Percentiles rank a stretch among this genome's conserved stretches.
These are phyloP conservation scores for Rhabdornis inornatus DNA, from an alignment of 2,113 vertebrate genomes.

Conservation along the genomic window DNA sequence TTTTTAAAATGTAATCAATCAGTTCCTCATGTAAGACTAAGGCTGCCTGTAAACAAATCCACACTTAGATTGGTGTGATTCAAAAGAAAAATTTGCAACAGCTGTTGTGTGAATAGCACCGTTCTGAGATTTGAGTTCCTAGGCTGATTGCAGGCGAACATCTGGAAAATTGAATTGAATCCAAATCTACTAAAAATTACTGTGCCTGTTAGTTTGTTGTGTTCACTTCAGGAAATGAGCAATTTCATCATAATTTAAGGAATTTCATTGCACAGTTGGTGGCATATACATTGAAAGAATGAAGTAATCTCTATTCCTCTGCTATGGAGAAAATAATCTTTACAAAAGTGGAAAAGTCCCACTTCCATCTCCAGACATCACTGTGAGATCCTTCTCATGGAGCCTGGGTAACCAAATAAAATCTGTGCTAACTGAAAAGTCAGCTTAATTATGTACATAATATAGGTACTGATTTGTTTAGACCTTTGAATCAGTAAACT, in stretches of 20 bases:
- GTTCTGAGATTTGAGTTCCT: constrained; percentile 57
- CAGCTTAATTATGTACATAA: neutral
- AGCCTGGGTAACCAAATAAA: neutral
- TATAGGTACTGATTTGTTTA: neutral
- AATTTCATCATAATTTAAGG: constrained; percentile 62
- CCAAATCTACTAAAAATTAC: constrained; percentile 65
- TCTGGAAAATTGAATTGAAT: constrained; percentile 68
- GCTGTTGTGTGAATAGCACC: constrained; percentile 62
- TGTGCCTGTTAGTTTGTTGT: constrained; percentile 65
- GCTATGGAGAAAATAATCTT: neutral
- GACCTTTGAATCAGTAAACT: neutral
- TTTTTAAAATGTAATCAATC: neutral
- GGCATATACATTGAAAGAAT: constrained; percentile 27
- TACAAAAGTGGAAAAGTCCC: neutral
- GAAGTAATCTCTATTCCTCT: neutral
- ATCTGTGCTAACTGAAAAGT: neutral
- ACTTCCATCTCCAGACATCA: neutral
- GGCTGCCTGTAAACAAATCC: constrained; percentile 54
- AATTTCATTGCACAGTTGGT: constrained; percentile 43
- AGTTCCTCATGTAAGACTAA: constrained; percentile 9
- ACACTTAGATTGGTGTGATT: constrained; percentile 44
- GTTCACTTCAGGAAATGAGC: constrained; percentile 64
- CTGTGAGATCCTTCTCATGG: neutral
- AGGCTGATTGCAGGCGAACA: constrained; percentile 59
- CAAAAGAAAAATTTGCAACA: constrained; percentile 63